A percentile compares a stretch with the other conserved stretches of the same genome.
phyloP scores from a whole-genome alignment of 2,797 vertebrate species.

The Leptoclinus maculatus region DNA sequence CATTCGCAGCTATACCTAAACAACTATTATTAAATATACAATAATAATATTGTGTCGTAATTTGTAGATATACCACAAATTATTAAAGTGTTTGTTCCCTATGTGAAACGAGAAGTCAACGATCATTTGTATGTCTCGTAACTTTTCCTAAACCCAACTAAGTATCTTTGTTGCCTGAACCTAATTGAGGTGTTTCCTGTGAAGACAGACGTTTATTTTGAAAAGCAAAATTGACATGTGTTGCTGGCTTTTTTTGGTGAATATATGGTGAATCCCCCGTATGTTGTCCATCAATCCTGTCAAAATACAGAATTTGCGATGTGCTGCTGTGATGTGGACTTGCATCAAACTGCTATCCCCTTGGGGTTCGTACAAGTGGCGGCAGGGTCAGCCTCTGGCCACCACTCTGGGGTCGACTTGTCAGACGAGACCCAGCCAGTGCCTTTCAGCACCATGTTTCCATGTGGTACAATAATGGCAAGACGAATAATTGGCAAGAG shows the following conservation, averaged over 20 bases:
- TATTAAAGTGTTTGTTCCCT: no score
- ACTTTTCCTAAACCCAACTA: not conserved
- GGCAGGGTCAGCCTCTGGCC: conserved; percentile 34
- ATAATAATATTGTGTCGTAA: no score
- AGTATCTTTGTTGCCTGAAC: not conserved
- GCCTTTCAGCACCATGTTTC: conserved; percentile 67
- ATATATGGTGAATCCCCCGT: not conserved
- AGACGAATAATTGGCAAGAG: conserved; percentile 64
- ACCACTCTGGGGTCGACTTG: conserved; percentile 23
- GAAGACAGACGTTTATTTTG: not conserved
- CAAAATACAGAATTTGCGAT: no score
- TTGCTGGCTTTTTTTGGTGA: no score
- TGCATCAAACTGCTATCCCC: conserved; percentile 9
- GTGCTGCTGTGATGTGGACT: not conserved
- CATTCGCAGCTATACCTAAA: no score
- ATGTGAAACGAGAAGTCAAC: not conserved
- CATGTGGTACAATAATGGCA: conserved; percentile 64
- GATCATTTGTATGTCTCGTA: not conserved
- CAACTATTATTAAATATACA: no score
- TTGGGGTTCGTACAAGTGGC: not conserved
- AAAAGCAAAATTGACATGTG: not conserved
- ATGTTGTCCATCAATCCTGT: not conserved
- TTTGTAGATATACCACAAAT: no score
- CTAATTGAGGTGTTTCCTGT: not conserved
- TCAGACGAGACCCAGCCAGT: conserved; percentile 44